phyloP scores from a whole-genome alignment of 2,888 invertebrate genomes.

The Euspilapteryx auroguttella region DNA sequence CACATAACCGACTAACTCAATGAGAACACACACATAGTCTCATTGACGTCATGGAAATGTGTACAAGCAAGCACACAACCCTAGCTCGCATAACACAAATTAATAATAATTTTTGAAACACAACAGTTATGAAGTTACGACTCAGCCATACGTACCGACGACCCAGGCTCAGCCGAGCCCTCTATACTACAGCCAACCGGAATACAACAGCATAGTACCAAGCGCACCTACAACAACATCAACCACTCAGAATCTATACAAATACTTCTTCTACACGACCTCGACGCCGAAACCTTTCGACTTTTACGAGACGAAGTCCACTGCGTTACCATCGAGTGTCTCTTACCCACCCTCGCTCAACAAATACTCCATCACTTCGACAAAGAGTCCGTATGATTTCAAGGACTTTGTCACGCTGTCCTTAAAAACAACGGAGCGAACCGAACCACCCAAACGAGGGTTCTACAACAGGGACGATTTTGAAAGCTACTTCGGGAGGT shows the following conservation, averaged over 20 bases:
- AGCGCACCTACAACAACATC: constrained; percentile 4
- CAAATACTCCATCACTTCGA: constrained; percentile 48
- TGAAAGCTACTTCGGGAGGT: constrained; percentile 30
- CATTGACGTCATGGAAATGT: constrained; percentile 24
- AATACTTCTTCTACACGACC: constrained; percentile 11
- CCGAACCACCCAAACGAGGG: constrained; percentile 23
- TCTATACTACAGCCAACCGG: constrained; percentile 15
- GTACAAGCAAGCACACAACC: no score
- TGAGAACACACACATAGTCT: constrained; percentile 24
- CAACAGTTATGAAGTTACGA: constrained; percentile 47
- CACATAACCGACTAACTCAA: constrained; percentile 21
- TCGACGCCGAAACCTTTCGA: constrained; percentile 15
- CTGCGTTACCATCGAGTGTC: constrained; percentile 15
- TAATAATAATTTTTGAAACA: no score
- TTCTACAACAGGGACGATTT: constrained; percentile 39
- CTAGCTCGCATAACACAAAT: no score
- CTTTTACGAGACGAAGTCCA: constrained; percentile 24
- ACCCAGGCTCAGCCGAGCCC: constrained; percentile 24
- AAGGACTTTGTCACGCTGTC: constrained; percentile 43
- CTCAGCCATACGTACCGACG: constrained; percentile 44
- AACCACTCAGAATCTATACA: constrained; percentile 17
- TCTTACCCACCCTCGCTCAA: constrained; percentile 28
- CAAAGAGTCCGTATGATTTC: constrained; percentile 60
- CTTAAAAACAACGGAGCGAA: constrained; percentile 15
- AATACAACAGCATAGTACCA: constrained; percentile 14